phyloP scores from a whole-genome alignment of 2,113 vertebrate species.

The Ammodytes marinus region DNA sequence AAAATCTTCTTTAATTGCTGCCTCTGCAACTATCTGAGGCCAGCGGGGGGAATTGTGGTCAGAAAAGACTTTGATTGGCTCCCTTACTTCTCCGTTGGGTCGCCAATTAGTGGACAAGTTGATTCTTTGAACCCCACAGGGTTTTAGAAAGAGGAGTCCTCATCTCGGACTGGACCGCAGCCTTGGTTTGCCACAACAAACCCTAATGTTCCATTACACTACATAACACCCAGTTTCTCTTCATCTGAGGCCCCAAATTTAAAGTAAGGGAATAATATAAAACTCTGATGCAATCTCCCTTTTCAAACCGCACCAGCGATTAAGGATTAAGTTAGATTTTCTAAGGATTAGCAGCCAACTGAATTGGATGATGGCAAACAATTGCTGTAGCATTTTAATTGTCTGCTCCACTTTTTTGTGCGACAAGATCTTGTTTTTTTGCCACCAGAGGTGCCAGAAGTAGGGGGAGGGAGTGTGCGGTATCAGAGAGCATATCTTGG shows the following conservation, averaged over 20 bases:
- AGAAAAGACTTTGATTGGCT: constrained; percentile 77
- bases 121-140: constrained; percentile 77
- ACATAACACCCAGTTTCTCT: constrained; percentile 35
- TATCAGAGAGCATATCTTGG: constrained; percentile 83
- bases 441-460: constrained; percentile 57
- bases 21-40: constrained; percentile 74
- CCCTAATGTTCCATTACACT: constrained; percentile 66
- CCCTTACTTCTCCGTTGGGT: constrained; percentile 74
- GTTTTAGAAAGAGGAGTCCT: constrained; percentile 74
- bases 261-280: constrained; percentile 55
- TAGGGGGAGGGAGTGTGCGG: constrained; percentile 31
- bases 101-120: constrained; percentile 84
- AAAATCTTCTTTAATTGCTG: constrained; percentile 78
- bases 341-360: constrained; percentile 73
- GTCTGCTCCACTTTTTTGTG: constrained; percentile 73
- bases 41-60: constrained; percentile 60
- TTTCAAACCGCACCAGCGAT: constrained; percentile 53
- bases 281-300: constrained; percentile 56
- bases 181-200: constrained; percentile 66
- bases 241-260: constrained; percentile 21
- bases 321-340: constrained; percentile 79
- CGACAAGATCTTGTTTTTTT: constrained; percentile 80
- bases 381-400: constrained; percentile 81
- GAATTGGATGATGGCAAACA: constrained; percentile 77
- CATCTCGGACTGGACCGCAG: constrained; percentile 69